Evolutionary conservation across 2,888 invertebrate species (phyloP).

Genomic region (Conomelus anceps): DNA sequence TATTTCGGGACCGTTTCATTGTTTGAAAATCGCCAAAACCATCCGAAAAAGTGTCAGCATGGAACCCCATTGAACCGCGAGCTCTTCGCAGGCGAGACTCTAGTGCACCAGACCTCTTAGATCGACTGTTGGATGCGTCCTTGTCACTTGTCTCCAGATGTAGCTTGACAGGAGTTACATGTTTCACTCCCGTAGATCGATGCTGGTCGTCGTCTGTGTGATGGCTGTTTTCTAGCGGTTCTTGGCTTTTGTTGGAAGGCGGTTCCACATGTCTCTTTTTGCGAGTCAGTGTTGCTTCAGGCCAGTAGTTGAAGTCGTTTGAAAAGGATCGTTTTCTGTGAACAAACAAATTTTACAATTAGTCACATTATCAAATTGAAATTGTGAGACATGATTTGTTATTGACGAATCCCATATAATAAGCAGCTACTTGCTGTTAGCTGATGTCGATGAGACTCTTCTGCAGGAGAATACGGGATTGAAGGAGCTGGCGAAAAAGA

Average conservation of each 20-base stretch:
- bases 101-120: background rate
- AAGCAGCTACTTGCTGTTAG: too few species aligned
- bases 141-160: background rate
- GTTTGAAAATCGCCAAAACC: slow-evolving; percentile 38
- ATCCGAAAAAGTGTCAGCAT: slow-evolving; percentile 37
- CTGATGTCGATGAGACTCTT: too few species aligned
- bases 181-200: background rate
- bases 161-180: background rate
- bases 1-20: slow-evolving; percentile 36
- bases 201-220: background rate
- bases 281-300: background rate
- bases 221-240: background rate
- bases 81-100: slow-evolving; percentile 3
- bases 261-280: background rate
- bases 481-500: too few species aligned
- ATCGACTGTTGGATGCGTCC: background rate
- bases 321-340: background rate
- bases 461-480: too few species aligned
- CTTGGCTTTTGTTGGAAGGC: background rate
- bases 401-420: too few species aligned
- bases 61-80: slow-evolving; percentile 35
- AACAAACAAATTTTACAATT: background rate
- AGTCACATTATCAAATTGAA: too few species aligned
- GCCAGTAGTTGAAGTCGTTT: background rate
- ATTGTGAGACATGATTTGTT: too few species aligned